Conservation (phyloP, 92 coral and sea anemone species). For the Isaurus tuberculatus region DNA sequence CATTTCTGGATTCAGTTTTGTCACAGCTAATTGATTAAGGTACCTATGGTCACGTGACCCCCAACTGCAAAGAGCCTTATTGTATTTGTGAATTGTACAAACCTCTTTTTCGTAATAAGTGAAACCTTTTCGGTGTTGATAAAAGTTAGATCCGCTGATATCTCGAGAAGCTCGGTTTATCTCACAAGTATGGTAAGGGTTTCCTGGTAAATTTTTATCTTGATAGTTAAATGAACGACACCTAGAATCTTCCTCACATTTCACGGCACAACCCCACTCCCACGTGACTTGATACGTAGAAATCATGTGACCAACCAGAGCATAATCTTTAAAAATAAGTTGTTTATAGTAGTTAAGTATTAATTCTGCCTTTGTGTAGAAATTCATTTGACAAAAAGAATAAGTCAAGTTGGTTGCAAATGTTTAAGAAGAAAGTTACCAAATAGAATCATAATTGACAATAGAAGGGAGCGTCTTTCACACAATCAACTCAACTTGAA, state of each 20-base stretch:
- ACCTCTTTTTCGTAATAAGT: slow-evolving; percentile 7
- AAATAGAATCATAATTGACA: too few species aligned
- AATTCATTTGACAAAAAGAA: too few species aligned
- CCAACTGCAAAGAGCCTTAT: too few species aligned
- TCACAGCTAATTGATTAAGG: too few species aligned
- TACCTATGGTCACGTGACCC: too few species aligned
- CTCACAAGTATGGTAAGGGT: slow-evolving; percentile 32
- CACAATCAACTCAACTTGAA: too few species aligned
- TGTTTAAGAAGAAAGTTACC: too few species aligned
- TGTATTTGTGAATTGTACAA: neutral
- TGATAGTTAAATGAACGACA: slow-evolving; percentile 33
- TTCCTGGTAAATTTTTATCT: neutral
- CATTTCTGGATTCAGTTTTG: too few species aligned
- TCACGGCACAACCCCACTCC: slow-evolving; percentile 37
- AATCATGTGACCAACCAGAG: neutral
- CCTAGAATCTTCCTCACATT: slow-evolving; percentile 18
- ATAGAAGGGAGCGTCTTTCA: too few species aligned
- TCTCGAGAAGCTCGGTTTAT: slow-evolving; percentile 2
- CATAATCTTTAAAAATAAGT: neutral
- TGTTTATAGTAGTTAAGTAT: too few species aligned
- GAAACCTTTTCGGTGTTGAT: slow-evolving; percentile 1
- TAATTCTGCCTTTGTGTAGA: too few species aligned
- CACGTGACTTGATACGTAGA: slow-evolving; percentile 28
- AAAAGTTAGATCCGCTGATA: neutral
- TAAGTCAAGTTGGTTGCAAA: too few species aligned